Evolutionary conservation across 2,113 vertebrate genomes (phyloP).

Genomic region (Proteles cristata): DNA sequence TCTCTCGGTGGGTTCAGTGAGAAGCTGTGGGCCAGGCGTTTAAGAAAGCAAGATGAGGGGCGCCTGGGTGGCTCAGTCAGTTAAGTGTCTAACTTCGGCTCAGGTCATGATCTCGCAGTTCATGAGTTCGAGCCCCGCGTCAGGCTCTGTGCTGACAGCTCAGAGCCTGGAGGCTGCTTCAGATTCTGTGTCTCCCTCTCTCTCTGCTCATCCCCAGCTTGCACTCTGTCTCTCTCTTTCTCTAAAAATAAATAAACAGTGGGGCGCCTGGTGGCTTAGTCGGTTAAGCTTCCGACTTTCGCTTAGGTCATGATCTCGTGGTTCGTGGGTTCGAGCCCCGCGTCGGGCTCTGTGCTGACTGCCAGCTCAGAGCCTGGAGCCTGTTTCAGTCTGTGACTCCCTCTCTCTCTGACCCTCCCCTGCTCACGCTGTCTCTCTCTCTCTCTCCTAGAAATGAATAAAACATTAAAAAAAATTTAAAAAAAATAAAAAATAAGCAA

Average conservation of each 20-base stretch:
- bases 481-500: too few species aligned
- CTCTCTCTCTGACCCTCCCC: too few species aligned
- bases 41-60: not conserved
- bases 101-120: not conserved
- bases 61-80: not conserved
- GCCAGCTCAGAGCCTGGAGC: too few species aligned
- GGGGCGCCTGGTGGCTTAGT: too few species aligned
- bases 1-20: not conserved
- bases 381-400: too few species aligned
- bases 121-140: accelerated
- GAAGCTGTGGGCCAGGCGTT: not conserved
- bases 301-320: too few species aligned
- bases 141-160: not conserved
- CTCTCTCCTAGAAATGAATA: too few species aligned
- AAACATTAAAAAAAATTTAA: too few species aligned
- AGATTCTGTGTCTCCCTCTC: not conserved
- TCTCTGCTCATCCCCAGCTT: not conserved
- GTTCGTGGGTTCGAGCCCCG: too few species aligned
- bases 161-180: not conserved
- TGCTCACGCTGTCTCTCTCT: too few species aligned
- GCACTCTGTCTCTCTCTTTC: not conserved
- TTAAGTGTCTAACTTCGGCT: not conserved
- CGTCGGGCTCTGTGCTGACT: too few species aligned
- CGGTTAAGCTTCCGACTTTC: too few species aligned
- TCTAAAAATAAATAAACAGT: not conserved